Conservation (phyloP, 1,140 invertebrate genomes). For the Ceratina australensis region DNA sequence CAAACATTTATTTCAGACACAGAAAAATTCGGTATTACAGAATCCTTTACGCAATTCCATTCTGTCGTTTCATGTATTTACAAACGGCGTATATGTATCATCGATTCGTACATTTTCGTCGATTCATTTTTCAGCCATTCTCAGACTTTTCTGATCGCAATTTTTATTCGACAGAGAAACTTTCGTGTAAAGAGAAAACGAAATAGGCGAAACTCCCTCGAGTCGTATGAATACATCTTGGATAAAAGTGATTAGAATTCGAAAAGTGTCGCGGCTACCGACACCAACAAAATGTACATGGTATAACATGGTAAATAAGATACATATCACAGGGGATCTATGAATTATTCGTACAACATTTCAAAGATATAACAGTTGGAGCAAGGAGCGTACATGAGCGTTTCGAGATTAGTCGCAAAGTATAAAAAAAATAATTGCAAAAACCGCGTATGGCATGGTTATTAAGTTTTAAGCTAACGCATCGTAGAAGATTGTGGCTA, state of each 20-base stretch:
- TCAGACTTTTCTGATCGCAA: constrained; percentile 59
- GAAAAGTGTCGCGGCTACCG: too few species aligned
- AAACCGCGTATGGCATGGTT: constrained; percentile 34
- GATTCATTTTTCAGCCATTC: constrained; percentile 63
- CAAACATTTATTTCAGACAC: constrained; percentile 67
- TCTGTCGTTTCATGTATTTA: constrained; percentile 27
- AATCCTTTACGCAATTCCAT: constrained; percentile 16
- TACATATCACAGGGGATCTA: constrained; percentile 54
- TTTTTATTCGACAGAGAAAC: constrained; percentile 9
- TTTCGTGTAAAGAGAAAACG: constrained; percentile 12
- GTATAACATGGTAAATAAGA: constrained; percentile 12
- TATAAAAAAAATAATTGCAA: constrained; percentile 7
- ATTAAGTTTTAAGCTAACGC: too few species aligned
- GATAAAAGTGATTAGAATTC: too few species aligned
- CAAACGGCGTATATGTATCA: constrained; percentile 16
- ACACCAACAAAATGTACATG: neutral
- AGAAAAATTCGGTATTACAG: constrained; percentile 58
- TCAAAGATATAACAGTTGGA: constrained; percentile 21
- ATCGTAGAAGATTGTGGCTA: too few species aligned
- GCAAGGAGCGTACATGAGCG: neutral
- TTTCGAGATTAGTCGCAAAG: constrained; percentile 20
- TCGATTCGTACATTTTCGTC: constrained; percentile 34
- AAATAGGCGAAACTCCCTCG: neutral
- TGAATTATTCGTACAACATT: constrained; percentile 31
- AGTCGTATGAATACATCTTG: too few species aligned